phyloP scores from a whole-genome alignment of 2,797 vertebrate genomes.

The Triplophysa bombifrons region DNA sequence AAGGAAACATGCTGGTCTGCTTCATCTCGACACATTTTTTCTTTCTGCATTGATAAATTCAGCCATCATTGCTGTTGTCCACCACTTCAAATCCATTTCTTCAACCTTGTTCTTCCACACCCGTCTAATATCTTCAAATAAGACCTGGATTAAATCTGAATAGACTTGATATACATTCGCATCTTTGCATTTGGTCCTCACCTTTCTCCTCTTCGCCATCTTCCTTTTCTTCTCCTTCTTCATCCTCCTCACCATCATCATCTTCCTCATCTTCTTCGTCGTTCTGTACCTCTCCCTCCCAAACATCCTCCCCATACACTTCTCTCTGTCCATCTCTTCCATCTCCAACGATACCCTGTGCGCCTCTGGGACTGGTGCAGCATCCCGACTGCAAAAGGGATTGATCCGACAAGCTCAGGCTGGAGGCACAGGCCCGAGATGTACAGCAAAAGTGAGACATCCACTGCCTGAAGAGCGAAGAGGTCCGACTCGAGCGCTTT shows the following conservation, averaged over 20 bases:
- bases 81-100: neutral
- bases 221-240: neutral
- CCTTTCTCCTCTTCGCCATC: constrained; percentile 30
- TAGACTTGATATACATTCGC: neutral
- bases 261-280: constrained; percentile 32
- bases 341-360: constrained; percentile 38
- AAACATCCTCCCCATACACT: constrained; percentile 25
- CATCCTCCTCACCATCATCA: neutral
- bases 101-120: too few species aligned
- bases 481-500: constrained; percentile 31
- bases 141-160: neutral
- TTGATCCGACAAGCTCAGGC: constrained; percentile 53
- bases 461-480: constrained; percentile 51
- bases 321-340: constrained; percentile 23
- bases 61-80: neutral
- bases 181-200: constrained; percentile 22
- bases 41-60: neutral
- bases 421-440: constrained; percentile 44
- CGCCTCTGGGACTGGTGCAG: constrained; percentile 53
- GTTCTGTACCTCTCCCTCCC: constrained; percentile 12
- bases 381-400: constrained; percentile 54
- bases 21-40: neutral
- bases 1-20: neutral
- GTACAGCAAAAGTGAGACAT: constrained; percentile 57
- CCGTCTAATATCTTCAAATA: neutral